A percentile compares a stretch with the other conserved stretches of the same genome.
phyloP scores from a whole-genome alignment of 2,113 vertebrate species.

The Phodopus roborovskii region DNA sequence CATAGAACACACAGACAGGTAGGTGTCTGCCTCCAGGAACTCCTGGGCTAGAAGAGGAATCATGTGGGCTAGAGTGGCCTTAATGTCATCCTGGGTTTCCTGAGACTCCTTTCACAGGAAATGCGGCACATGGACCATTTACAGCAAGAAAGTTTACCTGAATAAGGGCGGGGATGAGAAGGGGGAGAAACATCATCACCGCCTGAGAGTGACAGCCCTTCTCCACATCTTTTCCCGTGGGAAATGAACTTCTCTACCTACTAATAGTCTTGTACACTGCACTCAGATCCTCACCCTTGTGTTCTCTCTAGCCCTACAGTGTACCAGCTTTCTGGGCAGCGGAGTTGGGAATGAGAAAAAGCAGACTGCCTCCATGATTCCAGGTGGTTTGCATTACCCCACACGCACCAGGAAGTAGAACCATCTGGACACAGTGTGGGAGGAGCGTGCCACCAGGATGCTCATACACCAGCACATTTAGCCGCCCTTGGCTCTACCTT shows the following conservation, averaged over 20 bases:
- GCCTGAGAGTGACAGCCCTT: background rate
- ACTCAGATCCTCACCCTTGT: background rate
- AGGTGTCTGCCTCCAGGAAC: background rate
- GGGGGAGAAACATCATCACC: background rate
- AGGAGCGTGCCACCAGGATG: background rate
- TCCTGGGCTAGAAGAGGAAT: background rate
- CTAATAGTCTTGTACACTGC: background rate
- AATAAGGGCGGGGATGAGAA: accelerated
- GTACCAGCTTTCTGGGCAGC: background rate
- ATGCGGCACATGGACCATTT: accelerated
- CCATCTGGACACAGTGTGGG: no score
- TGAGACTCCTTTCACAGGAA: background rate
- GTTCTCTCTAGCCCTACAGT: background rate
- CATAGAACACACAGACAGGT: accelerated
- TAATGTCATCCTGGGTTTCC: background rate
- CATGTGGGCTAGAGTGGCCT: background rate
- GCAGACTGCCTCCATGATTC: background rate
- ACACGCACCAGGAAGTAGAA: background rate
- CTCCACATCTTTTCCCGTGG: background rate
- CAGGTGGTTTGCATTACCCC: background rate
- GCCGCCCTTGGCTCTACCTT: background rate
- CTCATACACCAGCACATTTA: background rate
- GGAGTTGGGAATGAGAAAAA: background rate
- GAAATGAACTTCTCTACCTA: background rate
- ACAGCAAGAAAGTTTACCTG: background rate